phyloP scores from a whole-genome alignment of 1,140 invertebrate genomes.

The Nebria ingens region DNA sequence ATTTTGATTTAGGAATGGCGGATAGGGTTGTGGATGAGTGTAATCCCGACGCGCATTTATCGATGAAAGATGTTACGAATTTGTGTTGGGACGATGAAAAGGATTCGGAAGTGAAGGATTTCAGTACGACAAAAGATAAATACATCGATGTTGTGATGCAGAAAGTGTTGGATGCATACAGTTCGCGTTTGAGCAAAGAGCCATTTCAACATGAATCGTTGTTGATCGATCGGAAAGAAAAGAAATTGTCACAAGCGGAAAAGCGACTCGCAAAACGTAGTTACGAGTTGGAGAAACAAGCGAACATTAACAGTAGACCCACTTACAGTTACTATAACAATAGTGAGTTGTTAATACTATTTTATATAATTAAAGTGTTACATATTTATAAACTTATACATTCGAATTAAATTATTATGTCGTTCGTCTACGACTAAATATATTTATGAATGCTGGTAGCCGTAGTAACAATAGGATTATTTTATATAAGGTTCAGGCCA shows the following conservation, averaged over 20 bases:
- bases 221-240: slow-evolving; percentile 89
- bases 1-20: slow-evolving; percentile 56
- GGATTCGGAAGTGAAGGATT: slow-evolving; percentile 64
- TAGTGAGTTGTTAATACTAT: neutral
- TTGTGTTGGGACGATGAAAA: slow-evolving; percentile 82
- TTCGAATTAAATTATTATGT: too few relatives aligned
- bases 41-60: slow-evolving; percentile 92
- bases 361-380: too few relatives aligned
- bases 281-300: slow-evolving; percentile 90
- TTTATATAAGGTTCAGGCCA: neutral
- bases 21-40: slow-evolving; percentile 96
- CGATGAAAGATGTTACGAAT: slow-evolving; percentile 88
- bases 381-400: too few relatives aligned
- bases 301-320: slow-evolving; percentile 48
- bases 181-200: slow-evolving; percentile 66
- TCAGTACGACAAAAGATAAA: slow-evolving; percentile 54
- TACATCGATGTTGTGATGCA: slow-evolving; percentile 76
- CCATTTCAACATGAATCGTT: slow-evolving; percentile 97
- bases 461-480: too few relatives aligned
- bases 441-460: too few relatives aligned
- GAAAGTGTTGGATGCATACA: slow-evolving; percentile 41
- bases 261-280: slow-evolving; percentile 86
- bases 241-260: slow-evolving; percentile 89
- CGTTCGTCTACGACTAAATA: too few relatives aligned
- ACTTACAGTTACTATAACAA: slow-evolving; percentile 36